Conservation (phyloP, 2,113 vertebrate genomes). For the Etheostoma spectabile region DNA sequence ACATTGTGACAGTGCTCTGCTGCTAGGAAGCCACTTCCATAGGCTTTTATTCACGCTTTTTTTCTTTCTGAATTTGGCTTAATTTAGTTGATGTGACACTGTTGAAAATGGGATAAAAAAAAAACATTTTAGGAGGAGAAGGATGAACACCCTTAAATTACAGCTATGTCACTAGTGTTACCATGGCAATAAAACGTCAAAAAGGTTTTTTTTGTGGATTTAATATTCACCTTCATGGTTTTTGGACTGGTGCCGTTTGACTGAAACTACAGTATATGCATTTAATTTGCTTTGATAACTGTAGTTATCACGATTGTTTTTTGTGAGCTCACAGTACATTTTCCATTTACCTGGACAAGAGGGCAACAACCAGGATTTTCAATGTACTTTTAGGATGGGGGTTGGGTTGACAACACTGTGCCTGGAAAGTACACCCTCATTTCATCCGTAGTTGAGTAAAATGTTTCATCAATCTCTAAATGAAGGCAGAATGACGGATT, state of each 20-base stretch:
- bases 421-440: neutral
- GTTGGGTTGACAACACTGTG: too few species aligned
- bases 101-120: neutral
- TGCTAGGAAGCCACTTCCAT: too few species aligned
- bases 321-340: neutral
- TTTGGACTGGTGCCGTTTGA: neutral
- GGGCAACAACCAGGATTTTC: neutral
- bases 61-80: neutral
- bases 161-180: neutral
- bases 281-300: neutral
- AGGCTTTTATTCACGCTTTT: neutral
- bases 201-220: neutral
- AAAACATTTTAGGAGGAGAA: too few species aligned
- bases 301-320: neutral
- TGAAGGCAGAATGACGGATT: neutral
- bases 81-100: neutral
- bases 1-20: neutral
- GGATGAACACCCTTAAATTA: neutral
- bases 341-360: neutral
- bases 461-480: neutral
- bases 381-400: neutral
- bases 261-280: neutral
- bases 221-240: neutral
- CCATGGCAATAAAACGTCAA: neutral
- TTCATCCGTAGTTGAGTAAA: neutral